Evolutionary conservation across 2,888 invertebrate genomes (phyloP).

Genomic region (Neelides folsomi): DNA sequence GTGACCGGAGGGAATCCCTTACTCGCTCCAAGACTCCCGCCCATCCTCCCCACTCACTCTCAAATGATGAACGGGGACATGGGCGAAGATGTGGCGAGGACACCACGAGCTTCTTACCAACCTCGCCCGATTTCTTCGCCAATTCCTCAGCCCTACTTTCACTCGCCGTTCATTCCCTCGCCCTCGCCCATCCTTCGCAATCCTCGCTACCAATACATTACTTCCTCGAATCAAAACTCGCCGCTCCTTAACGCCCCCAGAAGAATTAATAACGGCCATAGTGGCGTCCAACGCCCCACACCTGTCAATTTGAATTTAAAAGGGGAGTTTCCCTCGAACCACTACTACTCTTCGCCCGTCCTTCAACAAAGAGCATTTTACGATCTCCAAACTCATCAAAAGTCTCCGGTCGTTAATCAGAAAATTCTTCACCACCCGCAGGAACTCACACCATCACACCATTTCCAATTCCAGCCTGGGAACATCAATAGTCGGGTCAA

Average conservation of each 20-base stretch:
- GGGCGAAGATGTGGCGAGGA: constrained; percentile 9
- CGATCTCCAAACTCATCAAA: constrained; percentile 5
- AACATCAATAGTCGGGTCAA: too few species aligned
- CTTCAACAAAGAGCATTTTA: constrained; percentile 7
- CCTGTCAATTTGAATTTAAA: too few species aligned
- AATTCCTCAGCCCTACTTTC: constrained; percentile 11
- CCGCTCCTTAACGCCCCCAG: constrained; percentile 27
- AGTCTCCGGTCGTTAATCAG: constrained; percentile 4
- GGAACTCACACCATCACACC: neutral
- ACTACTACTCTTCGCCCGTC: constrained; percentile 28
- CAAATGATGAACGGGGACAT: neutral
- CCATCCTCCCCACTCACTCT: constrained; percentile 5
- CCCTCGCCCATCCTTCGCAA: constrained; percentile 31
- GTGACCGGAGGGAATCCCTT: constrained; percentile 30
- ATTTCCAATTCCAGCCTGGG: too few species aligned
- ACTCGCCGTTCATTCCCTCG: constrained; percentile 15
- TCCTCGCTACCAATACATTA: constrained; percentile 32
- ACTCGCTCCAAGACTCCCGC: constrained; percentile 6
- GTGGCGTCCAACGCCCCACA: neutral
- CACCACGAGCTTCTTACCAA: too few species aligned
- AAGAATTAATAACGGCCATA: constrained; percentile 13
- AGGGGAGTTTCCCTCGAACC: constrained; percentile 5
- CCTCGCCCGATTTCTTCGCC: constrained; percentile 17
- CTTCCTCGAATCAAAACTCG: constrained; percentile 33
- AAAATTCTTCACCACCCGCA: constrained; percentile 4